Percentiles rank a stretch among this genome's conserved stretches.
Conservation (phyloP, 2,797 vertebrate species). For the Adelosebastes latens region DNA sequence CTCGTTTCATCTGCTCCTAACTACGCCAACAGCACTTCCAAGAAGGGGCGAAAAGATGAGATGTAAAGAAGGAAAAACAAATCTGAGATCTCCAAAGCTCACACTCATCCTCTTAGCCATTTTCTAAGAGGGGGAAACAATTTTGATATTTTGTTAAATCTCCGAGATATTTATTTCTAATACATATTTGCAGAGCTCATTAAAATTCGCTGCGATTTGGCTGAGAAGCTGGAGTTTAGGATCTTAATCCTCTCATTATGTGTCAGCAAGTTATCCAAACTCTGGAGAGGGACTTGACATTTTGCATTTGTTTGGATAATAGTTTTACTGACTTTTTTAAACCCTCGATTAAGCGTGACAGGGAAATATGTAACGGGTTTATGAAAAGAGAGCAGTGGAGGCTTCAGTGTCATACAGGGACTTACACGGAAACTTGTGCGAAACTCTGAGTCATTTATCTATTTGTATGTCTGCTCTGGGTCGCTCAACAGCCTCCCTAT, state of each 20-base stretch:
- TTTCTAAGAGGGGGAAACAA: background rate
- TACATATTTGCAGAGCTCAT: slow-evolving; percentile 34
- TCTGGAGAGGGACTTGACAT: slow-evolving; percentile 29
- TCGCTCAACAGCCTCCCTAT: slow-evolving; percentile 23
- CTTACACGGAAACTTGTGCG: background rate
- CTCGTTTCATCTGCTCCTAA: slow-evolving; percentile 57
- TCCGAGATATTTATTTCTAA: slow-evolving; percentile 23
- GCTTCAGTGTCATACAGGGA: background rate
- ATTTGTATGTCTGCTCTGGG: background rate
- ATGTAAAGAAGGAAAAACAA: slow-evolving; percentile 42
- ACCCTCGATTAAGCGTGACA: background rate
- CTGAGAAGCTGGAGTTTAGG: slow-evolving; percentile 31
- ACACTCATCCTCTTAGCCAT: slow-evolving; percentile 14
- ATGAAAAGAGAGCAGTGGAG: background rate
- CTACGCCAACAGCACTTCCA: slow-evolving; percentile 47
- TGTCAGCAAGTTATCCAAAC: slow-evolving; percentile 45
- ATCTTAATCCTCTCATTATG: slow-evolving; percentile 55
- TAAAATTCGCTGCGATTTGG: slow-evolving; percentile 39
- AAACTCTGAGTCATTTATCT: slow-evolving; percentile 22
- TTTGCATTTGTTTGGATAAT: slow-evolving; percentile 42
- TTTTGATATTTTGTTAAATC: slow-evolving; percentile 31
- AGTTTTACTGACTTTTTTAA: slow-evolving; percentile 29
- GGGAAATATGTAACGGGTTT: background rate
- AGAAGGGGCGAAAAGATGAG: slow-evolving; percentile 34
- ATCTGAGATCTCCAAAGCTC: slow-evolving; percentile 41